Evolutionary conservation across 2,113 vertebrate genomes (phyloP), one percentile per base, ranked within the genome.

Genomic region (Sarotherodon lohbergeri): DNA sequence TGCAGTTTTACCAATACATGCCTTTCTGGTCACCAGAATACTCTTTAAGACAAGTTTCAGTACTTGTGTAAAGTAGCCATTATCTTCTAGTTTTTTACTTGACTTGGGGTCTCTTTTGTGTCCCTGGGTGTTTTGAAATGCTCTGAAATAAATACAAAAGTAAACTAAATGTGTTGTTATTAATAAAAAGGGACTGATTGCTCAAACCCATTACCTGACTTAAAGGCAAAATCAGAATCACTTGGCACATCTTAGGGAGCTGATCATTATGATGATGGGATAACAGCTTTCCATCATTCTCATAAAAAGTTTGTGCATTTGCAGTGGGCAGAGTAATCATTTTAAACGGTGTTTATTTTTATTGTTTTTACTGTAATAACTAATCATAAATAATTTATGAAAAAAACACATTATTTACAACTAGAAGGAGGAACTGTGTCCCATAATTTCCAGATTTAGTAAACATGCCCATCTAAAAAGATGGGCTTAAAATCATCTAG

Each of bases 71-170:
- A 78, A 13, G 46, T 0, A 78, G 17, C 46, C 16, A 13, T 19
- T 32, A 2, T n/a, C 17, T 4, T 78, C 43, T n/a, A 7, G 2
- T 32, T 32, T 56, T 76, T 19, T 5, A 12, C 71, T 19, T 12
- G 16, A 78, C 16, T 50, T 2, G 2, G 63, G 34, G 11, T 68
- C 39, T 52, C 34, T 66, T 66, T 66, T 66, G 34, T 0, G 5
- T 36, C 17, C 59, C 9, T 3, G 22, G 6, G 22, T 56, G 16
- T 3, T 66, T 66, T 13, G 0, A 66, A 63, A 63, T 63, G 32
- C 9, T 11, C 59, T 0, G 0, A n/a, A 39, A 39, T 39, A 39
- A 39, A 66, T 0, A 13, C 19, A 39, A 66, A 66, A 66, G 22
- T 66, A 66, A 39, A 66, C 1, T 39, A 66, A 66, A 66, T 39